A percentile compares a stretch with the other conserved stretches of the same genome.
Conservation (phyloP, 1,140 invertebrate species). For the Drosophila fuyamai region DNA sequence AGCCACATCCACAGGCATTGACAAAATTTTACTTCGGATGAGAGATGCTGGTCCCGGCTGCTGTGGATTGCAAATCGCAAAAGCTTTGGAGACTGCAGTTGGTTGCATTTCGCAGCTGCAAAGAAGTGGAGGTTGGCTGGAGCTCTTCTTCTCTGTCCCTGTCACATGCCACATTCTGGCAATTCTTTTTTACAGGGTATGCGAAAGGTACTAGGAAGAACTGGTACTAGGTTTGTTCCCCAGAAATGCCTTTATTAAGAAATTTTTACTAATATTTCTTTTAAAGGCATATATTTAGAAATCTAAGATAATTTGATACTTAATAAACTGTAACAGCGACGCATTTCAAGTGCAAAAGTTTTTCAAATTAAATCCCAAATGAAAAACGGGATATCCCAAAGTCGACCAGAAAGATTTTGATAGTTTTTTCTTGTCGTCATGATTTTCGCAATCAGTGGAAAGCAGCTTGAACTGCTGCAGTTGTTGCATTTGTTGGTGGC, state of each 20-base stretch:
- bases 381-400: background rate
- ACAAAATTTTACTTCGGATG: conserved; percentile 50
- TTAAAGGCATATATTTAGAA: too few species aligned
- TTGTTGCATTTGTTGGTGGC: conserved; percentile 40
- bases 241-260: background rate
- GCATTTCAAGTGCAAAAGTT: too few species aligned
- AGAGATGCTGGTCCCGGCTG: conserved; percentile 25
- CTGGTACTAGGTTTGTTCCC: too few species aligned
- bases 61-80: conserved; percentile 39
- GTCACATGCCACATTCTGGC: conserved; percentile 50
- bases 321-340: too few species aligned
- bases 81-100: conserved; percentile 32
- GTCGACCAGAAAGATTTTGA: background rate
- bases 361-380: background rate
- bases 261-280: too few species aligned
- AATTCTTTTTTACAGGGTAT: conserved; percentile 33
- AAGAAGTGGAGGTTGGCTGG: conserved; percentile 6
- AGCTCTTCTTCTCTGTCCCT: conserved; percentile 21
- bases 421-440: conserved; percentile 53
- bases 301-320: too few species aligned
- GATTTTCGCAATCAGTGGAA: conserved; percentile 77
- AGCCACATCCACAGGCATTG: conserved; percentile 43
- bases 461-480: conserved; percentile 50
- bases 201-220: background rate
- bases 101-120: conserved; percentile 38